Conservation (phyloP, 1,140 invertebrate genomes). For the Dysdera silvatica region DNA sequence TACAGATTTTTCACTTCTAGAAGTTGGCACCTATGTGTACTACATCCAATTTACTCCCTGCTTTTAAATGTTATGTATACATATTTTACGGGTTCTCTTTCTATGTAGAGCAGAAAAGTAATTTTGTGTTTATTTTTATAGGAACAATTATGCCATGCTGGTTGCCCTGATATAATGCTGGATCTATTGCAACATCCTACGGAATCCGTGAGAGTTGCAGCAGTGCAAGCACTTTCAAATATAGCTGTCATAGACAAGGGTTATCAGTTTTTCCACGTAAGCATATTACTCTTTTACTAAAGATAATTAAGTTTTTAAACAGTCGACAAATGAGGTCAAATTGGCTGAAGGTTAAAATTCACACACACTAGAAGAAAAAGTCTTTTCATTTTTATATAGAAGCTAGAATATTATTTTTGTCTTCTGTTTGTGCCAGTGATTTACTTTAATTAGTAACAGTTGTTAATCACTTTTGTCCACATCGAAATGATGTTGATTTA, state of each 20-base stretch:
- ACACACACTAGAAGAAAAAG: neutral
- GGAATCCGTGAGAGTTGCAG: conserved; percentile 21
- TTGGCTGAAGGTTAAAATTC: neutral
- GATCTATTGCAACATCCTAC: conserved; percentile 13
- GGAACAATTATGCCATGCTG: conserved; percentile 23
- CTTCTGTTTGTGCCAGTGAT: neutral
- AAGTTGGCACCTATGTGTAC: too few relatives aligned
- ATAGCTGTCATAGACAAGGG: conserved; percentile 24
- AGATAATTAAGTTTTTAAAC: too few relatives aligned
- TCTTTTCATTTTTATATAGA: neutral
- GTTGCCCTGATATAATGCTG: conserved; percentile 6
- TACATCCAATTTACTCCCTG: too few relatives aligned
- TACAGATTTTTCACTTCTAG: too few relatives aligned
- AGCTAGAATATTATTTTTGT: neutral
- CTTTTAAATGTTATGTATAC: too few relatives aligned
- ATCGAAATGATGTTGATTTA: too few relatives aligned
- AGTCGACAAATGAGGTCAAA: neutral
- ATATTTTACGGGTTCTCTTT: too few relatives aligned
- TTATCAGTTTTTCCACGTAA: conserved; percentile 22
- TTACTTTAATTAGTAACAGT: neutral
- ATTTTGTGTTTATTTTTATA: neutral
- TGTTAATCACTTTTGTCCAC: too few relatives aligned
- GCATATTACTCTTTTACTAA: too few relatives aligned
- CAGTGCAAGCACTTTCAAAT: conserved; percentile 29
- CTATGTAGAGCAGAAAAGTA: too few relatives aligned